Evolutionary conservation across 2,113 vertebrate species (phyloP).

Genomic region (Gnathonemus longibarbis): DNA sequence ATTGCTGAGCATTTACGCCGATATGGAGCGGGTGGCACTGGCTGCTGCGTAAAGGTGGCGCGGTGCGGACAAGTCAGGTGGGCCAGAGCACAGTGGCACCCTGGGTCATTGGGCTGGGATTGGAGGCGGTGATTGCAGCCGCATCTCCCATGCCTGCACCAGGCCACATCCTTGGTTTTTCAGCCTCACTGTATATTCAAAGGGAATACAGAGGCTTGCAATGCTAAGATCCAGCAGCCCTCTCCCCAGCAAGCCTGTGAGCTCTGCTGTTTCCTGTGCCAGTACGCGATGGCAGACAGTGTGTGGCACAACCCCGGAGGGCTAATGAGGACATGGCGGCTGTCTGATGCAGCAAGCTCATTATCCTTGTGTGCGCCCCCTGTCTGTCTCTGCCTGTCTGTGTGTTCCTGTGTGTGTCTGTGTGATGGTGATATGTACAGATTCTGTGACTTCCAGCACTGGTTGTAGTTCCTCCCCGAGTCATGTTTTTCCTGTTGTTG

Average conservation of each 20-base stretch:
- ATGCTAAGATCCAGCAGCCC: constrained; percentile 37
- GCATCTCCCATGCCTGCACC: not conserved
- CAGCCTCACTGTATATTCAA: not conserved
- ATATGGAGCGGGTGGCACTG: not conserved
- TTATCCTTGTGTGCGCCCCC: constrained; percentile 9
- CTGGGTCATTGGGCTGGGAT: not conserved
- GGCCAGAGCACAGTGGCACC: not conserved
- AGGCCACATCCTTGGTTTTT: not conserved
- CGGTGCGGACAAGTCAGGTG: not conserved
- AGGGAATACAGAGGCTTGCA: not conserved
- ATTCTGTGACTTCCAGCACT: constrained; percentile 28
- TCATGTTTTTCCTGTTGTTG: not conserved
- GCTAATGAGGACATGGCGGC: constrained; percentile 8
- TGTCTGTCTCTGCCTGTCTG: constrained; percentile 11
- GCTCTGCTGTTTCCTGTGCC: constrained; percentile 38
- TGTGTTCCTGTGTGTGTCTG: not conserved
- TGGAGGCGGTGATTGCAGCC: not conserved
- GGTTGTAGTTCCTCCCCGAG: not conserved
- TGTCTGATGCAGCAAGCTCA: constrained; percentile 9
- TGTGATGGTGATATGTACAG: constrained; percentile 23
- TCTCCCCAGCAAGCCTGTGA: constrained; percentile 50
- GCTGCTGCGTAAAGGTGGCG: not conserved
- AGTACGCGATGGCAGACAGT: constrained; percentile 41
- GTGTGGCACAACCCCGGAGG: not conserved
- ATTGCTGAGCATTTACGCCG: not conserved